Conservation (phyloP, 2,888 invertebrate species). For the Sisyra nigra region DNA sequence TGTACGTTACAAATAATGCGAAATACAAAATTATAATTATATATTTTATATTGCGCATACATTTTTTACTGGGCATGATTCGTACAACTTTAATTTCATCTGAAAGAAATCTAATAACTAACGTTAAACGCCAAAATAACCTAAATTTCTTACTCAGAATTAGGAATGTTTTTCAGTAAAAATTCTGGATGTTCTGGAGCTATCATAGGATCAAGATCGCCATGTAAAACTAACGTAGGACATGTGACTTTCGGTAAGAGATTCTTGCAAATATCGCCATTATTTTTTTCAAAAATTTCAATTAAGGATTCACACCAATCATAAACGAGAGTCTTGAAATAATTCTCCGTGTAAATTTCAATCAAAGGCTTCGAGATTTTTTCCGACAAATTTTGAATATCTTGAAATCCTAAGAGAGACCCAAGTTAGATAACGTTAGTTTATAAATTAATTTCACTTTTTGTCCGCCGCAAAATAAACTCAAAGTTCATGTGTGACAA, state of each 20-base stretch:
- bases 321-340: constrained; percentile 50
- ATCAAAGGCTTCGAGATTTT: constrained; percentile 57
- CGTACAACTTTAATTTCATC: no score
- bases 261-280: constrained; percentile 58
- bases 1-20: no score
- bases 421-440: no score
- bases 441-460: no score
- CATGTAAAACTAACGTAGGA: constrained; percentile 69
- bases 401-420: constrained; percentile 39
- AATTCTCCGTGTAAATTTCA: constrained; percentile 54
- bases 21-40: no score
- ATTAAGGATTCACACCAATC: constrained; percentile 53
- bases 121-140: no score
- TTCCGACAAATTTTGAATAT: constrained; percentile 64
- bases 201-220: constrained; percentile 67
- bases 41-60: no score
- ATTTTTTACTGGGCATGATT: no score
- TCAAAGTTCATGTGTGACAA: no score
- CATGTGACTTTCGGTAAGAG: constrained; percentile 46
- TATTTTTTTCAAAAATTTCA: constrained; percentile 35
- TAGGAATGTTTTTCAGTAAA: constrained; percentile 46
- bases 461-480: no score
- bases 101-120: no score
- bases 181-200: constrained; percentile 56
- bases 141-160: constrained; percentile 45